Base-by-base conservation (phyloP, 1,140 invertebrate genomes). In the Propsilocerus akamusi region DNA sequence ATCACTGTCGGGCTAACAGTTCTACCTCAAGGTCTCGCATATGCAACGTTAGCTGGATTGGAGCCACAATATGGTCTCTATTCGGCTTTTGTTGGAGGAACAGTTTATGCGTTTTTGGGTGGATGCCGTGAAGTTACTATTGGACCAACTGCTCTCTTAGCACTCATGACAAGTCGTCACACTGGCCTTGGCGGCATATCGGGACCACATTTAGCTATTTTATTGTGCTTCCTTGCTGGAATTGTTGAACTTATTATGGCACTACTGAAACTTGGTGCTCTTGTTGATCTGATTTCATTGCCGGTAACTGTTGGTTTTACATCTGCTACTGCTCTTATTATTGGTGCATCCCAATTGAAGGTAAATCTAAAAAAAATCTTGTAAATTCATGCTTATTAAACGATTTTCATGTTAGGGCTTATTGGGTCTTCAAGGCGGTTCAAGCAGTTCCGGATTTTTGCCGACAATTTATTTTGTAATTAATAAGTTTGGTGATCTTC, bases 301-400 rank as follows among this genome's bases (percentile, higher is more conserved):
- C 84, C 91, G 6, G 89, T 96, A 6, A 90, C 89, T 25, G 87
- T 82, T 53, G 89, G 88, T 10, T 97, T 97, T 60, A 95, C 89
- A 3, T 87, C 89, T 5, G 91, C 89, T 0, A 92, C 89, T 5
- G 86, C 92, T 0, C 70, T 96, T 14, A 93, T 92, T 26, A 94
- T 97, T 53, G 80, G 86, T 25, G 72, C 78, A n/a, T 78, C 88
- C 1, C 93, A 97, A 68, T 58, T 96, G 4, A 95, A 89, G 68
- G 55, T 56, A n/a, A 25, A 2, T 25, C n/a, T 7, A 5, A 30
- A 30, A 30, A 30, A 7, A 12, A 7, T 30, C 12, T 6, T 30
- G 8, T 24, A 24, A 4, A 24, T 25, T 24, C n/a, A 5, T 23
- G 8, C 12, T 11, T 6, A 3, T 7, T 30, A n/a, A 20, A 20